These are phyloP conservation scores for Etheostoma nigrum DNA, from an alignment of 2,797 vertebrate species.

Conservation along the genomic window DNA sequence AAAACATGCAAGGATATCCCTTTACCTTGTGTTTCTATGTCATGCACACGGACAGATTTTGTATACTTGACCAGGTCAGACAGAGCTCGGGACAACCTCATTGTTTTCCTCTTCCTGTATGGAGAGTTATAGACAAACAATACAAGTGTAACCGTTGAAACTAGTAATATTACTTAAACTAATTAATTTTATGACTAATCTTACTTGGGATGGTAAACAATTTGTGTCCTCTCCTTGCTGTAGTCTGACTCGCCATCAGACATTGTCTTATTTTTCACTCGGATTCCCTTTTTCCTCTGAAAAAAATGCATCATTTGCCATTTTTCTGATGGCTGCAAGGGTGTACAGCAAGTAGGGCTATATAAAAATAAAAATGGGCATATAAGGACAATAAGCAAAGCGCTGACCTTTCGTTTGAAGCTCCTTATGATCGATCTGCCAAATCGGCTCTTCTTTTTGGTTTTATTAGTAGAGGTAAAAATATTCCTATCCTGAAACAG, in stretches of 20 bases:
- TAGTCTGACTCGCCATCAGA: slow-evolving; percentile 89
- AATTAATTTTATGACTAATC: slow-evolving; percentile 17
- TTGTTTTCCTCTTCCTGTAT: slow-evolving; percentile 93
- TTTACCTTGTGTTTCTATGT: slow-evolving; percentile 93
- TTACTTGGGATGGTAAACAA: slow-evolving; percentile 85
- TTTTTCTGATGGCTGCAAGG: not conserved
- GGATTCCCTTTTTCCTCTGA: slow-evolving; percentile 90
- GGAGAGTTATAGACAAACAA: slow-evolving; percentile 1
- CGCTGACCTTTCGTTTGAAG: slow-evolving; percentile 91
- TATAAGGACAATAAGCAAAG: not conserved
- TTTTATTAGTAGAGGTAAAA: slow-evolving; percentile 76
- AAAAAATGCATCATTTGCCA: slow-evolving; percentile 2
- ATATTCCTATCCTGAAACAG: slow-evolving; percentile 83
- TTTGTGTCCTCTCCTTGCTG: slow-evolving; percentile 77
- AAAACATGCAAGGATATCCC: not conserved
- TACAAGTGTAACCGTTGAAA: not conserved
- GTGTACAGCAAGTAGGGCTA: not conserved
- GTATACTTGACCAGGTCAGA: slow-evolving; percentile 98
- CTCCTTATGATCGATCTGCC: slow-evolving; percentile 87
- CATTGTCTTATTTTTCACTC: slow-evolving; percentile 84
- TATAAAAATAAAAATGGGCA: not conserved
- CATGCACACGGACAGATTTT: slow-evolving; percentile 93
- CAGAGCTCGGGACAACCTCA: slow-evolving; percentile 93
- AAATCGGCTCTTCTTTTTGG: slow-evolving; percentile 81
- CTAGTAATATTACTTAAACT: not conserved